Conservation (phyloP, 2,888 invertebrate species). For the Caenorhabditis imperialis region DNA sequence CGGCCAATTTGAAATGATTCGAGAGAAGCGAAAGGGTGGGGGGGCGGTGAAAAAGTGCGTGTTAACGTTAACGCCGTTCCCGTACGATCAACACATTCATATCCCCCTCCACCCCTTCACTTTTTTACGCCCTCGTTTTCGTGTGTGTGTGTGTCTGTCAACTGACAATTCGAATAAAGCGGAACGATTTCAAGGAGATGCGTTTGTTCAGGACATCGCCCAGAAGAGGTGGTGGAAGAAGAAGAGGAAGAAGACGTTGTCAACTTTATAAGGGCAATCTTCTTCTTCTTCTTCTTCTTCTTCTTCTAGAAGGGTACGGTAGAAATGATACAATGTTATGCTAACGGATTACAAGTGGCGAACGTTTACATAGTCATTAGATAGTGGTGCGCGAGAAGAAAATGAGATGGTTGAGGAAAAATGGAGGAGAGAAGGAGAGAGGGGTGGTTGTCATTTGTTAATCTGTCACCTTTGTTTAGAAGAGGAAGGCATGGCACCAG, state of each 20-base stretch:
- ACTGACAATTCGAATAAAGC: slow-evolving; percentile 46
- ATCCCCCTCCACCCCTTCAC: not conserved
- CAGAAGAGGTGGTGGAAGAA: not conserved
- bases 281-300: too few relatives aligned
- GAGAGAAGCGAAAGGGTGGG: too few relatives aligned
- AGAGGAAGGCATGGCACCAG: slow-evolving; percentile 10
- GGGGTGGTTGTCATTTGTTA: slow-evolving; percentile 42
- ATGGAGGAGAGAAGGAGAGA: not conserved
- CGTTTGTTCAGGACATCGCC: slow-evolving; percentile 27
- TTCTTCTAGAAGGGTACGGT: too few relatives aligned
- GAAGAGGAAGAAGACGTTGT: not conserved
- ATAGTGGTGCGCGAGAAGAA: slow-evolving; percentile 38
- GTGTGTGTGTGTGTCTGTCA: slow-evolving; percentile 29
- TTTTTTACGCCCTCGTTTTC: slow-evolving; percentile 25
- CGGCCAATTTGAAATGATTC: slow-evolving; percentile 47
- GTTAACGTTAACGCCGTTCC: slow-evolving; percentile 2
- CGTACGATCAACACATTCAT: slow-evolving; percentile 34
- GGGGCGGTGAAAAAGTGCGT: not conserved
- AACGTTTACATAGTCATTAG: slow-evolving; percentile 50
- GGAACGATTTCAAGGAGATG: slow-evolving; percentile 37
- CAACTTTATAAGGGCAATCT: slow-evolving; percentile 26
- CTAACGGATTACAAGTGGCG: slow-evolving; percentile 27
- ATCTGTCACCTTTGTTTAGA: slow-evolving; percentile 52
- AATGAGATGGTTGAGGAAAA: slow-evolving; percentile 9
- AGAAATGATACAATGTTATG: slow-evolving; percentile 36